Percentiles rank a stretch among this genome's conserved stretches.
These are phyloP conservation scores for Fistularia tabacaria DNA, from an alignment of 2,797 vertebrate genomes.

Conservation along the genomic window DNA sequence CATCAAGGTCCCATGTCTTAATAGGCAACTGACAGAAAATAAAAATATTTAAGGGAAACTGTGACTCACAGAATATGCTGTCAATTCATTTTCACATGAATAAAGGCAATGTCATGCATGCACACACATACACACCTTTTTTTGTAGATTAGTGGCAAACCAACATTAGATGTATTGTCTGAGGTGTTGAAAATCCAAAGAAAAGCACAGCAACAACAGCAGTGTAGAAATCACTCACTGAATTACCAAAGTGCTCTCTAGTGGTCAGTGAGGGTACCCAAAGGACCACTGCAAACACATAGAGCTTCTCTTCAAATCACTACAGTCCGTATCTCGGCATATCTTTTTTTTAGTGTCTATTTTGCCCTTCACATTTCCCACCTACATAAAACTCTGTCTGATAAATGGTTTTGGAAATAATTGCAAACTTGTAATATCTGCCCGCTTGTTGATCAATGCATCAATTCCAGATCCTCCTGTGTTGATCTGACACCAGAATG, in stretches of 20 bases:
- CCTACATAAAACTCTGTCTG: slow-evolving; percentile 13
- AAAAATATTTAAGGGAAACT: not conserved
- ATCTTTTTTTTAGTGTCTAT: too few species aligned
- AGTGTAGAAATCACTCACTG: slow-evolving; percentile 3
- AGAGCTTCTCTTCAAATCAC: too few species aligned
- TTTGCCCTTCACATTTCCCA: slow-evolving; percentile 1
- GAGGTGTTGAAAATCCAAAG: too few species aligned
- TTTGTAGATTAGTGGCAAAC: not conserved
- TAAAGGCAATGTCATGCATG: not conserved
- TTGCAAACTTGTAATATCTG: slow-evolving; percentile 31
- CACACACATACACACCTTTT: not conserved
- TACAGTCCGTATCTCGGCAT: too few species aligned
- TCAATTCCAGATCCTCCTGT: slow-evolving; percentile 4
- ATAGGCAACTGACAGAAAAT: not conserved
- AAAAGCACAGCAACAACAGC: not conserved
- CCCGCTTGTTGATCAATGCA: slow-evolving; percentile 26
- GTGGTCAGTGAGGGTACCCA: slow-evolving; percentile 17
- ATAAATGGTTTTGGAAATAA: slow-evolving; percentile 36
- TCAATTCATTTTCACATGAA: not conserved
- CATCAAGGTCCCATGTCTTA: not conserved
- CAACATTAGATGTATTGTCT: too few species aligned
- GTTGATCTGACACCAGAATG: slow-evolving; percentile 29
- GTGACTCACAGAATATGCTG: not conserved
- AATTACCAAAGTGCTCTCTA: slow-evolving; percentile 30
- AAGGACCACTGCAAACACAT: not conserved